These are phyloP conservation scores for Apistogramma diplotaenia DNA, from an alignment of 2,113 vertebrate genomes.

Conservation along the genomic window DNA sequence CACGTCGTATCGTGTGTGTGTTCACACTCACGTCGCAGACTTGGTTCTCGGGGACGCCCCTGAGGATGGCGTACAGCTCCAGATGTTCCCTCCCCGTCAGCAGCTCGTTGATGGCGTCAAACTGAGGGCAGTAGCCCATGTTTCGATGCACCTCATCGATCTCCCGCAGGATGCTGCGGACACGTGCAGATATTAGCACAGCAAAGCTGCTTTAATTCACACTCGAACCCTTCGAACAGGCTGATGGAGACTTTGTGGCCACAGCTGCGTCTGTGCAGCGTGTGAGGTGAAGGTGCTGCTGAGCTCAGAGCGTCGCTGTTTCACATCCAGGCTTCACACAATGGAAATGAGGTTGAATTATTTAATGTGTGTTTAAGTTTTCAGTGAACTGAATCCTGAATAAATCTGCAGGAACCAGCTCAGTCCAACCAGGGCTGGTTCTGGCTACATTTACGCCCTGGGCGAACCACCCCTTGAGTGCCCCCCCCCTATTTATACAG, in stretches of 20 bases:
- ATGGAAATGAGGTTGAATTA: neutral
- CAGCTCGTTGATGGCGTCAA: slow-evolving; percentile 94
- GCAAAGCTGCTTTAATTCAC: no score
- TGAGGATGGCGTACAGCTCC: slow-evolving; percentile 93
- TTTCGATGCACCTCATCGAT: slow-evolving; percentile 91
- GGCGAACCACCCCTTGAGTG: no score
- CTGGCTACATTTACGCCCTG: no score
- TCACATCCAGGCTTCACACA: no score
- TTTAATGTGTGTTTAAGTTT: neutral
- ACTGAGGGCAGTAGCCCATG: slow-evolving; percentile 99
- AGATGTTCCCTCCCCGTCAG: slow-evolving; percentile 94
- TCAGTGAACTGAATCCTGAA: neutral
- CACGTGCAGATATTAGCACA: neutral
- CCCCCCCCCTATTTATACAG: no score
- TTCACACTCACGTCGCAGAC: slow-evolving; percentile 86
- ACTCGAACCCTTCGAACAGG: no score
- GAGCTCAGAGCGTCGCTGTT: neutral
- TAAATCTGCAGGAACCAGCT: neutral
- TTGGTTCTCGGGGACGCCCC: slow-evolving; percentile 92
- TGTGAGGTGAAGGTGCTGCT: neutral
- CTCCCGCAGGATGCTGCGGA: slow-evolving; percentile 87
- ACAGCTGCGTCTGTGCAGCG: neutral
- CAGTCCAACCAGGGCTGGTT: no score
- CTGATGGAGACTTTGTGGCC: neutral
- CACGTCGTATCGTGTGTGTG: neutral